These are phyloP conservation scores for Phortica variegata DNA, from an alignment of 1,140 invertebrate species.

Conservation along the genomic window DNA sequence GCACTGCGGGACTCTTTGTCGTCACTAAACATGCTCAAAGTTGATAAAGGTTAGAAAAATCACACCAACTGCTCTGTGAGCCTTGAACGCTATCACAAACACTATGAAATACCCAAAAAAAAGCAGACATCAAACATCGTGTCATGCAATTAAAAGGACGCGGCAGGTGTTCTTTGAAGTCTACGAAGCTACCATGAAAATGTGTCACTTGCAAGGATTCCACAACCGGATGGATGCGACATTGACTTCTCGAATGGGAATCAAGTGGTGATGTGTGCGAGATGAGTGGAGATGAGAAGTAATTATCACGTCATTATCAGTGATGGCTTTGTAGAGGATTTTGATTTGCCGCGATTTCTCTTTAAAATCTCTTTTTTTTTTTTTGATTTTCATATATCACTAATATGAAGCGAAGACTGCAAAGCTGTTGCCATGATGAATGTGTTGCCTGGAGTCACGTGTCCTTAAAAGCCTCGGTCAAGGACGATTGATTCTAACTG, in stretches of 20 bases:
- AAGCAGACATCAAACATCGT: too few species aligned
- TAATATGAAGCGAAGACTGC: too few species aligned
- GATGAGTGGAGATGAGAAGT: constrained; percentile 25
- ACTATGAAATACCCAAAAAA: too few species aligned
- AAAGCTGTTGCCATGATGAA: background rate
- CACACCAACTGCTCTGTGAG: too few species aligned
- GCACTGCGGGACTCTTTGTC: constrained; percentile 30
- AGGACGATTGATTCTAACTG: too few species aligned
- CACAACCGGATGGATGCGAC: constrained; percentile 29
- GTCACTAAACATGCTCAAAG: background rate
- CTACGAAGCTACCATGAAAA: constrained; percentile 35
- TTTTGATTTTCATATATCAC: too few species aligned
- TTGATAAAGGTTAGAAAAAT: too few species aligned
- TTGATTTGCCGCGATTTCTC: background rate
- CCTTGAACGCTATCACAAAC: too few species aligned
- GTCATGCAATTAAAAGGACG: constrained; percentile 51
- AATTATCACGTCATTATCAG: constrained; percentile 53
- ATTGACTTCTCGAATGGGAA: background rate
- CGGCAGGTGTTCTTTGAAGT: constrained; percentile 56
- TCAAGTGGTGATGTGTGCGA: constrained; percentile 12
- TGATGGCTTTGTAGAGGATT: constrained; percentile 26
- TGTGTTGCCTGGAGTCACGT: background rate
- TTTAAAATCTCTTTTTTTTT: constrained; percentile 9
- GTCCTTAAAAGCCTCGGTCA: background rate
- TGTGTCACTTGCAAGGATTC: constrained; percentile 56